Base-by-base conservation (phyloP, 2,888 invertebrate species). In the Agonum fuliginosum region DNA sequence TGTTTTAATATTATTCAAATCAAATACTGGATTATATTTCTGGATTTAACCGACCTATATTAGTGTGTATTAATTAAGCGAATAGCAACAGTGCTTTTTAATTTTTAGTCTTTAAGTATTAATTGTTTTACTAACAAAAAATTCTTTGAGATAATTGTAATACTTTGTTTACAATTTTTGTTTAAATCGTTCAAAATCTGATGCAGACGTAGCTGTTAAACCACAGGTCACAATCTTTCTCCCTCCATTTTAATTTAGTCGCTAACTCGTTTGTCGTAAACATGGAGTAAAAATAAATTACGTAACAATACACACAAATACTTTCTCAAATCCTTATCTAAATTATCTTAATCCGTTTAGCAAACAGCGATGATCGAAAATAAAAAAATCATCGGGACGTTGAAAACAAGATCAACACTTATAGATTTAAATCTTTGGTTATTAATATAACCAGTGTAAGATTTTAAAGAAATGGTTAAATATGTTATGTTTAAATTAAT, bases 351-450 rank as follows among this genome's bases (percentile, higher is more conserved):
- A 58, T 58, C 58, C 58, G 0, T 30, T 37, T 54, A 20, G 54
- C 54, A 54, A 54, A 54, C 19, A 54, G 17, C 54, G 24, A 54
- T 37, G 37, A 54, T 54, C 54, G 54, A 20, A 48, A 48, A 48
- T 17, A 48, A 17, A 48, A 54, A 51, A 54, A 54, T n/a, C 54
- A 54, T 22, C 54, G 24, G 1, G 20, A 54, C 19, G n/a, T 19
- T 24, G 24, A n/a, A 54, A 54, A 54, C 22, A 54, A 20, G 54
- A 54, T 54, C 22, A 54, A 20, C 1, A 12, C n/a, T 19, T 17
- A 17, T 54, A 4, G 48, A 20, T 48, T 12, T 37, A 37, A 37
- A 37, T 37, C 37, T 10, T n/a, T n/a, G n/a, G n/a, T n/a, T n/a
- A n/a, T n/a, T n/a, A n/a, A n/a, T n/a, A n/a, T n/a, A n/a, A n/a